A percentile compares a stretch with the other conserved stretches of the same genome.
Evolutionary conservation across 2,888 invertebrate genomes (phyloP).

Genomic region (Ormyrus rosae): DNA sequence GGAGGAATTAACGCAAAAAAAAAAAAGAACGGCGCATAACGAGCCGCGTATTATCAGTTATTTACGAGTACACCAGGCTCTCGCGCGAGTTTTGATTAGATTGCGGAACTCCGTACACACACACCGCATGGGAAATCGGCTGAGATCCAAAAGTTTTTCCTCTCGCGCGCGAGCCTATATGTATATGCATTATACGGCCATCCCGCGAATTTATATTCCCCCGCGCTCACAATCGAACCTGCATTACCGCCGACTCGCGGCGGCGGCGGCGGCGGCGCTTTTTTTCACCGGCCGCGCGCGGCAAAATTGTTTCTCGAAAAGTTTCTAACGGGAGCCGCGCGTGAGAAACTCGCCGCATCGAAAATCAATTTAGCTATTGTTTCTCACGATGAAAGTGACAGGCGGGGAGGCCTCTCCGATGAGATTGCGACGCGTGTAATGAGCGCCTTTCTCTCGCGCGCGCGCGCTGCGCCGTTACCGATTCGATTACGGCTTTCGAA

Average conservation of each 20-base stretch:
- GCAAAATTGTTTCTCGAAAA: slow-evolving; percentile 35
- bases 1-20: background rate
- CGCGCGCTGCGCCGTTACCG: background rate
- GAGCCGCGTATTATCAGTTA: too few relatives aligned
- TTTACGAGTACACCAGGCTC: too few relatives aligned
- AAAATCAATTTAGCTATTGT: slow-evolving; percentile 56
- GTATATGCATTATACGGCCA: background rate
- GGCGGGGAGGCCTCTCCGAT: slow-evolving; percentile 15
- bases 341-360: slow-evolving; percentile 45
- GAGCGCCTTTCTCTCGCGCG: slow-evolving; percentile 46
- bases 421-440: slow-evolving; percentile 37
- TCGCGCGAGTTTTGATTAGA: slow-evolving; percentile 8
- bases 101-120: background rate
- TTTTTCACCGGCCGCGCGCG: background rate
- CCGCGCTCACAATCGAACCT: background rate
- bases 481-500: slow-evolving; percentile 43
- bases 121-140: slow-evolving; percentile 15
- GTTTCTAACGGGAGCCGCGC: slow-evolving; percentile 38
- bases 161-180: background rate
- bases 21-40: too few relatives aligned
- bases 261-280: too few relatives aligned
- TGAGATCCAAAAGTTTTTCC: slow-evolving; percentile 8
- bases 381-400: slow-evolving; percentile 50
- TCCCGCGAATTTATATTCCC: slow-evolving; percentile 18
- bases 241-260: background rate